Conservation (phyloP, 2,797 vertebrate genomes). For the Myiotriccus ornatus region DNA sequence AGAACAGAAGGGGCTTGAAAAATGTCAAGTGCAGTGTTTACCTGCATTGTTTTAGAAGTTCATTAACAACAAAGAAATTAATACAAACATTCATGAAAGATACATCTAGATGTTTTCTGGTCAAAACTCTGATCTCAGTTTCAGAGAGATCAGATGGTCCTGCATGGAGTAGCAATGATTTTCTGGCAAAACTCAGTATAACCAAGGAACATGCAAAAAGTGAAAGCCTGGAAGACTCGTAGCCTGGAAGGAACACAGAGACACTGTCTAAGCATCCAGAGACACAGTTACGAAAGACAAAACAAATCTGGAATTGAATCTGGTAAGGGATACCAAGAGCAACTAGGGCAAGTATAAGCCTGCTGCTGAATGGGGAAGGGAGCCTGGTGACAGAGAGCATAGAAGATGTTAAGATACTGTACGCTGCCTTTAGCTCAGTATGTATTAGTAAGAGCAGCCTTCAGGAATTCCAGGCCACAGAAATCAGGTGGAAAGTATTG, state of each 20-base stretch:
- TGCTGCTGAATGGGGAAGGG: neutral
- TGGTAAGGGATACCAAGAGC: neutral
- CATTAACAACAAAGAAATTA: neutral
- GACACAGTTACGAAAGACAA: neutral
- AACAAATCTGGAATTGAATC: neutral
- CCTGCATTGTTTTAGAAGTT: neutral
- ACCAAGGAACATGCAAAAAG: neutral
- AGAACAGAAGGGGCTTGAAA: neutral
- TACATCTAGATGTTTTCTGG: rapidly evolving
- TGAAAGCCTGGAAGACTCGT: neutral
- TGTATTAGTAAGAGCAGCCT: neutral
- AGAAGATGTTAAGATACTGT: neutral
- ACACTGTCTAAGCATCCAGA: neutral
- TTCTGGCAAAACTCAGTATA: neutral
- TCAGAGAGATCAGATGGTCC: neutral
- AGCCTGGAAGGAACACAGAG: neutral
- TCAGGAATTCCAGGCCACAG: neutral
- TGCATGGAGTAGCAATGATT: neutral
- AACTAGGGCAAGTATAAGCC: neutral
- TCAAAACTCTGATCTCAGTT: neutral
- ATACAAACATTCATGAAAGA: neutral
- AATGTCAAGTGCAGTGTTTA: neutral
- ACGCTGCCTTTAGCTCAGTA: neutral
- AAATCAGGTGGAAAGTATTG: too few species aligned
- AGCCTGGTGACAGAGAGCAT: neutral